Evolutionary conservation across 1,140 invertebrate genomes (phyloP).

Genomic region (Radopholus similis): DNA sequence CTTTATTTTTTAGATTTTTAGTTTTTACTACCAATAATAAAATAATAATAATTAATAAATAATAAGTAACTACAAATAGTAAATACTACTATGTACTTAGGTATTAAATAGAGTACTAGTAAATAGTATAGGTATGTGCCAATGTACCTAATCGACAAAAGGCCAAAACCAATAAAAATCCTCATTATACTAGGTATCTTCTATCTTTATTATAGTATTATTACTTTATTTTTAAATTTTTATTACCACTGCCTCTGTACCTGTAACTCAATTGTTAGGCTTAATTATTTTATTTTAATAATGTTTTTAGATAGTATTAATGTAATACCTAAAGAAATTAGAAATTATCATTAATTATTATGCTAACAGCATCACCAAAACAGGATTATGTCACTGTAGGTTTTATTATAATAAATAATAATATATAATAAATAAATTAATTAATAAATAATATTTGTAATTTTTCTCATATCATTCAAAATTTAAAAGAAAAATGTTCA

Average conservation of each 20-base stretch:
- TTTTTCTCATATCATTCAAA: neutral
- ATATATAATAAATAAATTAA: neutral
- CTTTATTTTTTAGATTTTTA: no score
- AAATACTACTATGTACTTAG: no score
- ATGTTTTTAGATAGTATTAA: neutral
- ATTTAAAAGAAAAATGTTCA: neutral
- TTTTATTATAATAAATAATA: neutral
- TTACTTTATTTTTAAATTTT: neutral
- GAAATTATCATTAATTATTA: neutral
- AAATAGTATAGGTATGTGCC: no score
- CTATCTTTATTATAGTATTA: no score
- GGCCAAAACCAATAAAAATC: no score
- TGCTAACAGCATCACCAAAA: slow-evolving; percentile 9
- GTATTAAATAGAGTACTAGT: no score
- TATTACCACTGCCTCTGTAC: no score
- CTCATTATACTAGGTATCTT: no score
- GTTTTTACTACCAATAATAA: no score
- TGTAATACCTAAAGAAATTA: neutral
- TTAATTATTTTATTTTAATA: neutral
- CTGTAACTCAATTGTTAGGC: neutral
- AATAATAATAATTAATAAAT: no score
- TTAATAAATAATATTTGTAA: neutral
- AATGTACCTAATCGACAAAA: no score
- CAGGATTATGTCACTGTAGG: slow-evolving; percentile 13
- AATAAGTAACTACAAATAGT: no score